Conservation (phyloP, 1,140 invertebrate genomes). For the Cydia amplana region DNA sequence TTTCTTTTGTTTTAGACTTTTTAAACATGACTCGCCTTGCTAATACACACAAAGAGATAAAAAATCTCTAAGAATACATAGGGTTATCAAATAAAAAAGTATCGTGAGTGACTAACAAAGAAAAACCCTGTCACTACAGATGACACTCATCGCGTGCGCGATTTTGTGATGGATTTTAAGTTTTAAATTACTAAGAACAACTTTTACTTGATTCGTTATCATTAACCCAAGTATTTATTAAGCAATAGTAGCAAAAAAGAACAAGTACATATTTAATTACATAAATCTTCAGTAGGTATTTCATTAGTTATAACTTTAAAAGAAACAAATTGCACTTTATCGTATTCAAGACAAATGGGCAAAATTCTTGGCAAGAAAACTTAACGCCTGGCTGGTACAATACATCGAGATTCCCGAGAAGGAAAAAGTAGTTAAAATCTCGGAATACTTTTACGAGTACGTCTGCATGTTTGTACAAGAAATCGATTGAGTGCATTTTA, state of each 20-base stretch:
- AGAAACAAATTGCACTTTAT: not conserved
- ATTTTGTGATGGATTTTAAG: too few relatives aligned
- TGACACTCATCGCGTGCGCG: too few relatives aligned
- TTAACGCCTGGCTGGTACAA: not conserved
- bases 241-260: not conserved
- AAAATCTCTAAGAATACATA: not conserved
- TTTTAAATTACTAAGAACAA: not conserved
- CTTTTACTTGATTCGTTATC: not conserved
- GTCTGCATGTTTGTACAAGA: not conserved
- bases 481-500: not conserved
- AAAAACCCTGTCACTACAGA: too few relatives aligned
- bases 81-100: not conserved
- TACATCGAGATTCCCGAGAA: not conserved
- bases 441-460: not conserved
- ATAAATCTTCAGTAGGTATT: not conserved
- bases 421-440: not conserved
- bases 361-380: not conserved
- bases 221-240: not conserved
- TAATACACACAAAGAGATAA: not conserved
- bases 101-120: not conserved
- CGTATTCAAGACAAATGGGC: not conserved
- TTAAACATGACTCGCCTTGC: not conserved
- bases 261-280: not conserved
- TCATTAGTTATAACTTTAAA: not conserved
- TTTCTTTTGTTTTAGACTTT: conserved; percentile 16